Evolutionary conservation across 2,797 vertebrate genomes (phyloP).

Genomic region (Gephyroberyx darwinii): DNA sequence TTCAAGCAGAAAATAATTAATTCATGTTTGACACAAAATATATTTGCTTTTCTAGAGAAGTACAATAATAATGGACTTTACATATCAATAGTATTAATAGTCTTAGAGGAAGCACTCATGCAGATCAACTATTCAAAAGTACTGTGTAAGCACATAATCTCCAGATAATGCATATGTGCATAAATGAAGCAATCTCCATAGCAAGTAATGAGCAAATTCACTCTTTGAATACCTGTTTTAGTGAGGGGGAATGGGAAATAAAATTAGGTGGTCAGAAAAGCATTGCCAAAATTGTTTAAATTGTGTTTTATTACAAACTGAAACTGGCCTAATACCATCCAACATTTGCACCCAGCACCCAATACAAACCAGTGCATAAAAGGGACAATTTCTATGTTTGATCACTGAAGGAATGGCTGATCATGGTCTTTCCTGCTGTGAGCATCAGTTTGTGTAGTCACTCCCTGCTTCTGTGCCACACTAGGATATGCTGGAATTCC

Average conservation of each 20-base stretch:
- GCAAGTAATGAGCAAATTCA: constrained; percentile 14
- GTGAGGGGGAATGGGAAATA: not conserved
- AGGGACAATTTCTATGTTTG: constrained; percentile 13
- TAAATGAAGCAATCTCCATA: constrained; percentile 42
- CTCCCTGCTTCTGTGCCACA: constrained; percentile 38
- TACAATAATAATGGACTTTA: constrained; percentile 48
- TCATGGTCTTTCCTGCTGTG: constrained; percentile 51
- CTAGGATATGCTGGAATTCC: constrained; percentile 43
- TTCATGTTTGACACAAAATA: constrained; percentile 12
- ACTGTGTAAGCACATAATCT: constrained; percentile 63
- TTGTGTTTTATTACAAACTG: constrained; percentile 2
- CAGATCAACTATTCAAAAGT: constrained; percentile 62
- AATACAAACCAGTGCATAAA: constrained; percentile 5
- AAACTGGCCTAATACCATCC: not conserved
- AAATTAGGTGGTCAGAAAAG: not conserved
- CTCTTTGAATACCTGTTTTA: constrained; percentile 9
- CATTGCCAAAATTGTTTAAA: not conserved
- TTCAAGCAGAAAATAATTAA: constrained; percentile 24
- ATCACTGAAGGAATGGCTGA: constrained; percentile 31
- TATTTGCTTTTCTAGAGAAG: constrained; percentile 30
- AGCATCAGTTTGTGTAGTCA: constrained; percentile 22
- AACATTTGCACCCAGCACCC: not conserved
- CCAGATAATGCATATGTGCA: constrained; percentile 56
- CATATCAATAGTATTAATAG: constrained; percentile 53
- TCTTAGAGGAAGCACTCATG: constrained; percentile 37